Base-by-base conservation (phyloP, 2,797 vertebrate genomes). In the Tolypeutes matacus region DNA sequence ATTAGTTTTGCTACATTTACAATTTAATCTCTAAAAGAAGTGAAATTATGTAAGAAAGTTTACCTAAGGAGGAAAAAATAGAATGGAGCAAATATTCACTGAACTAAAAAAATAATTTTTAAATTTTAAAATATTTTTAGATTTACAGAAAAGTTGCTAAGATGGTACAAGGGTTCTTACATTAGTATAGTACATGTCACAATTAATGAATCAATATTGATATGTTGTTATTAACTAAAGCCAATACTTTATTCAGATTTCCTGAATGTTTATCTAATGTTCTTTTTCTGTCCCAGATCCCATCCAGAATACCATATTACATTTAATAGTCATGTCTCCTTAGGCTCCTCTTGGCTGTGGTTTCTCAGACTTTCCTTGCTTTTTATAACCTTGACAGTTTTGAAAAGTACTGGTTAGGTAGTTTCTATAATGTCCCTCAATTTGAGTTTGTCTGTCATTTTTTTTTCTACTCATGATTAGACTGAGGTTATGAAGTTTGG, bases 1-100 rank as follows among this genome's bases (percentile, higher is more conserved):
- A 86, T 72, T 42, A 25, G 23, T 82, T 82, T 87, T 87, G 82
- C 69, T 87, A 42, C 20, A 56, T 65, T 91, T 87, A 49, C n/a
- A 60, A 39, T 49, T 42, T 67, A 72, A 72, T 10, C 56, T 84
- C 86, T 56, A 65, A 91, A 85, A 82, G 29, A 81, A 17, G 27
- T 49, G 80, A 75, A 65, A 86, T 65, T 67, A 78, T 53, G 12
- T 27, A 34, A 85, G 62, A 36, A 27, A 18, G 12, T 62, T 51
- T 73, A 84, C 62, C 58, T 34, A 46, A 46, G 46, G 36, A 75
- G 23, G 18, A 46, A 65, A 82, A 88, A 67, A 20, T 77, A n/a
- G n/a, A 82, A 81, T 65, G n/a, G 49, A 67, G 8, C 10, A 67
- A 73, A 67, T 21, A 21, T 25, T 91, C 31, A 49, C 39, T 69